Evolutionary conservation across 1,140 invertebrate genomes (phyloP).

Genomic region (Cydia fagiglandana): DNA sequence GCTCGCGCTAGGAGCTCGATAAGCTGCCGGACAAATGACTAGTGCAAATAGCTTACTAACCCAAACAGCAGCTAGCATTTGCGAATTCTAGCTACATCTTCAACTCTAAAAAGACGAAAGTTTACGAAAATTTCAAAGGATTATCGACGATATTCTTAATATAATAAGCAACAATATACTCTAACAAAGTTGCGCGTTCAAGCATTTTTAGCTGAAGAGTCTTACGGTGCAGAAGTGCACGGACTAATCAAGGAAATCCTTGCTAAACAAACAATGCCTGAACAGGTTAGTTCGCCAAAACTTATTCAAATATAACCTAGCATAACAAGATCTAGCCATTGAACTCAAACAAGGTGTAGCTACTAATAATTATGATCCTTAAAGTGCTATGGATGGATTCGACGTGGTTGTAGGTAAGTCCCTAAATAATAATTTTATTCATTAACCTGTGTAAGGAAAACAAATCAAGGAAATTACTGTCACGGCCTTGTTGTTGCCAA

Average conservation of each 20-base stretch:
- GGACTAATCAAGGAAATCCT: constrained; percentile 2
- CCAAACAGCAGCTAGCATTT: constrained; percentile 31
- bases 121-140: background rate
- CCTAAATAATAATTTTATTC: no score
- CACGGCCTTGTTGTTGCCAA: no score
- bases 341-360: no score
- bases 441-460: no score
- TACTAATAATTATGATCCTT: no score
- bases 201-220: background rate
- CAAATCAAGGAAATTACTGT: no score
- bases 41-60: constrained; percentile 45
- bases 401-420: no score
- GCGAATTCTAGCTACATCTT: constrained; percentile 6
- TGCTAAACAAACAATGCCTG: background rate
- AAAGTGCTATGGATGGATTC: no score
- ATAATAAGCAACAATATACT: background rate
- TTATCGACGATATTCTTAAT: background rate
- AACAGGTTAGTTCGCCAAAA: background rate
- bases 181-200: background rate
- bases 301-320: no score
- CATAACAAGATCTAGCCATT: no score
- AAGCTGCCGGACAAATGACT: constrained; percentile 48
- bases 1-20: constrained; percentile 42
- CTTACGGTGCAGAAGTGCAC: background rate
- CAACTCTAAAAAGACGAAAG: background rate